Percentiles rank a stretch among this genome's conserved stretches.
Evolutionary conservation across 2,888 invertebrate genomes (phyloP).

Genomic region (Euproctis similis): DNA sequence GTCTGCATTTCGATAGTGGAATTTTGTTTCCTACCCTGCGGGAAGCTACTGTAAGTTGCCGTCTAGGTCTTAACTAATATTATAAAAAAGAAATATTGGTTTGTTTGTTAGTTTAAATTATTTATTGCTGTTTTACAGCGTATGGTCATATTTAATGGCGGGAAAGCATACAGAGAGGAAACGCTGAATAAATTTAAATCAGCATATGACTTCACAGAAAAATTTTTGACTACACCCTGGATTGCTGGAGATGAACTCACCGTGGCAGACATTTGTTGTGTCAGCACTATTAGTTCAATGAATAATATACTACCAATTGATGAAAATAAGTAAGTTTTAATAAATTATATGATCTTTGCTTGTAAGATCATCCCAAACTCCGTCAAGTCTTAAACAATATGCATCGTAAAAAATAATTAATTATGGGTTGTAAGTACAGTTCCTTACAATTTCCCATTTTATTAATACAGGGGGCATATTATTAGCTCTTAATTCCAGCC

Average conservation of each 20-base stretch:
- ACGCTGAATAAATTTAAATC: constrained; percentile 31
- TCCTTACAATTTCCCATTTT: too few species aligned
- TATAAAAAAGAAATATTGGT: too few species aligned
- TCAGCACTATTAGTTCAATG: constrained; percentile 65
- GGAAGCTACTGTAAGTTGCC: constrained; percentile 30
- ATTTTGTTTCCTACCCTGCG: constrained; percentile 62
- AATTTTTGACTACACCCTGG: constrained; percentile 66
- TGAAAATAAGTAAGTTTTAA: constrained; percentile 33
- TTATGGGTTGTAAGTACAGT: too few species aligned
- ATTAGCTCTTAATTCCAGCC: too few species aligned
- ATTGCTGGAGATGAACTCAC: constrained; percentile 76
- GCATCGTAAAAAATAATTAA: too few species aligned
- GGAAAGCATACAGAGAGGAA: constrained; percentile 28
- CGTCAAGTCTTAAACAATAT: too few species aligned
- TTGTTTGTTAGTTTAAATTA: constrained; percentile 1
- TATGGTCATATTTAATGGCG: constrained; percentile 32
- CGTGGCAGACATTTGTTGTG: constrained; percentile 77
- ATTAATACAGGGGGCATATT: too few species aligned
- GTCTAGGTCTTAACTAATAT: not conserved
- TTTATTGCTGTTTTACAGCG: constrained; percentile 27
- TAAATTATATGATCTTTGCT: too few species aligned
- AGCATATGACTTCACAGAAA: constrained; percentile 59
- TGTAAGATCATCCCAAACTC: too few species aligned
- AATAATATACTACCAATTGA: constrained; percentile 42
- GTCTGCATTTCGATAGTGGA: constrained; percentile 73